phyloP scores from a whole-genome alignment of 2,888 invertebrate genomes.

The Pheosia tremula region DNA sequence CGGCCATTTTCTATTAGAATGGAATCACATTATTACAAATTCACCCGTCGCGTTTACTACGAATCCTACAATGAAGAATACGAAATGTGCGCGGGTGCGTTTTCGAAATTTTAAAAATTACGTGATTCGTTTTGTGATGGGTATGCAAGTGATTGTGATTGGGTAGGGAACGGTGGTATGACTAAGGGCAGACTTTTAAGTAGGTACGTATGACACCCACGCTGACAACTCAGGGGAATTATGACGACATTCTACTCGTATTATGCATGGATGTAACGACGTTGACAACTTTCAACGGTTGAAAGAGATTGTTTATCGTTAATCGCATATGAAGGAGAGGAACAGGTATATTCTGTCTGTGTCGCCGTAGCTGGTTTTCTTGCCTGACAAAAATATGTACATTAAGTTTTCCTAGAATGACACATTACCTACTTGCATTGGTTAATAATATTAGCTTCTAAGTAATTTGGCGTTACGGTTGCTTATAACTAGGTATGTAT shows the following conservation, averaged over 20 bases:
- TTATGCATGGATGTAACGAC: too few relatives aligned
- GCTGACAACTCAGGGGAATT: not conserved
- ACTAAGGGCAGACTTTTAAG: not conserved
- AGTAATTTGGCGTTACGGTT: not conserved
- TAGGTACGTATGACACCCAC: not conserved
- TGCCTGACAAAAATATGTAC: too few relatives aligned
- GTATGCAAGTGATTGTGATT: constrained; percentile 21
- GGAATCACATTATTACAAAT: constrained; percentile 44
- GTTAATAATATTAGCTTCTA: not conserved
- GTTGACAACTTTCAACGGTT: too few relatives aligned
- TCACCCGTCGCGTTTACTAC: constrained; percentile 48
- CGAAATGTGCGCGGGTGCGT: constrained; percentile 39
- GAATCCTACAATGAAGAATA: constrained; percentile 53
- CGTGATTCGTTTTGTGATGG: constrained; percentile 42
- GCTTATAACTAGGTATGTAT: too few relatives aligned
- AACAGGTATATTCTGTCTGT: too few relatives aligned
- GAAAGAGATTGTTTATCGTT: too few relatives aligned
- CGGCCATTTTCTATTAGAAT: constrained; percentile 46
- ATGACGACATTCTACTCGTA: not conserved
- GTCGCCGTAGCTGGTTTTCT: too few relatives aligned
- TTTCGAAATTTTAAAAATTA: constrained; percentile 46
- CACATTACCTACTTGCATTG: not conserved
- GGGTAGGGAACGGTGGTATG: not conserved
- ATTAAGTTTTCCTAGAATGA: not conserved
- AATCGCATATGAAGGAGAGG: too few relatives aligned